phyloP scores from a whole-genome alignment of 2,797 vertebrate genomes.

The Allobates femoralis region DNA sequence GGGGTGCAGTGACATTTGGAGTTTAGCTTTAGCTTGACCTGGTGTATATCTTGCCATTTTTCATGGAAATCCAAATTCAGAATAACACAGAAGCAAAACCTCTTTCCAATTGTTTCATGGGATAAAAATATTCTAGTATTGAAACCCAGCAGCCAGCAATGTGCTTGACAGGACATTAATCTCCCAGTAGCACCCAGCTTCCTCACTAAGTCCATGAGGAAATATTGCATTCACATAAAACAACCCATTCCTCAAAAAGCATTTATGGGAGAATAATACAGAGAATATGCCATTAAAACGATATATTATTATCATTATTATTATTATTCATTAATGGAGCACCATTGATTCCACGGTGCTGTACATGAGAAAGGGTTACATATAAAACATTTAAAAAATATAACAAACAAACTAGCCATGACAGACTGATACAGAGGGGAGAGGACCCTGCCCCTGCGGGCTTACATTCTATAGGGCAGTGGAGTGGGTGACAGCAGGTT shows the following conservation, averaged over 20 bases:
- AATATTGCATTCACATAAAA: not conserved
- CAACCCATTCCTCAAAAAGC: not conserved
- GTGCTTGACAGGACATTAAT: slow-evolving; percentile 41
- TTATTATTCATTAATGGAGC: no score
- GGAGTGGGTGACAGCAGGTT: no score
- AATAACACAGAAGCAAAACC: not conserved
- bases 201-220: not conserved
- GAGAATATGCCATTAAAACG: not conserved
- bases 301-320: not conserved
- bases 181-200: slow-evolving; percentile 29
- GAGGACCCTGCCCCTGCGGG: no score
- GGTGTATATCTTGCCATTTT: not conserved
- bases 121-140: slow-evolving; percentile 31
- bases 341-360: no score
- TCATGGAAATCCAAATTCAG: not conserved
- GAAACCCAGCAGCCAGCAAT: slow-evolving; percentile 14
- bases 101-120: not conserved
- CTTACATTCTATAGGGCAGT: no score
- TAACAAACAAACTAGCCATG: no score
- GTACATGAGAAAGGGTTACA: no score
- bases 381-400: no score
- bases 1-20: slow-evolving; percentile 6
- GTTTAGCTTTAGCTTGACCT: not conserved
- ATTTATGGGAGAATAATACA: not conserved
- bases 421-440: no score